Percentiles rank a stretch among this genome's conserved stretches.
Evolutionary conservation across 2,888 invertebrate genomes (phyloP).

Genomic region (Stramonita haemastoma): DNA sequence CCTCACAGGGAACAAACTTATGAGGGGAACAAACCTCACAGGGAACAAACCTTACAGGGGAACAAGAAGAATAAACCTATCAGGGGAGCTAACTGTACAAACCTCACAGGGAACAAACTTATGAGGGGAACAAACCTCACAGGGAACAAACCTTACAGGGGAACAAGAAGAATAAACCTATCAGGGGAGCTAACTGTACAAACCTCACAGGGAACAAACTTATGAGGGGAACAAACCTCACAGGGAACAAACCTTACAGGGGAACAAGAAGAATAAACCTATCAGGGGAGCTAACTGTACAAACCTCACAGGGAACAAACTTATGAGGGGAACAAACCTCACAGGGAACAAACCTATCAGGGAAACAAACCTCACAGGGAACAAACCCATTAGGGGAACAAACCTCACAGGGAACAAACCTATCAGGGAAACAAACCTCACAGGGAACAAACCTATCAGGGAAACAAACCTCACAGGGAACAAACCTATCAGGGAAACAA

Average conservation of each 20-base stretch:
- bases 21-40: no score
- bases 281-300: background rate
- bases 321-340: background rate
- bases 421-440: background rate
- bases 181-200: no score
- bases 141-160: background rate
- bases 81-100: no score
- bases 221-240: background rate
- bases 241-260: background rate
- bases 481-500: background rate
- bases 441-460: background rate
- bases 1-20: no score
- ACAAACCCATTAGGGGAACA: background rate
- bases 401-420: background rate
- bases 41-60: no score
- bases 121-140: background rate
- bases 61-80: no score
- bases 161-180: background rate
- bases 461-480: background rate
- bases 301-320: no score
- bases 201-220: background rate
- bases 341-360: background rate
- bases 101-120: no score
- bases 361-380: background rate
- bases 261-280: background rate